These are phyloP conservation scores for Pterostichus madidus DNA, from an alignment of 2,888 invertebrate genomes.

Conservation along the genomic window DNA sequence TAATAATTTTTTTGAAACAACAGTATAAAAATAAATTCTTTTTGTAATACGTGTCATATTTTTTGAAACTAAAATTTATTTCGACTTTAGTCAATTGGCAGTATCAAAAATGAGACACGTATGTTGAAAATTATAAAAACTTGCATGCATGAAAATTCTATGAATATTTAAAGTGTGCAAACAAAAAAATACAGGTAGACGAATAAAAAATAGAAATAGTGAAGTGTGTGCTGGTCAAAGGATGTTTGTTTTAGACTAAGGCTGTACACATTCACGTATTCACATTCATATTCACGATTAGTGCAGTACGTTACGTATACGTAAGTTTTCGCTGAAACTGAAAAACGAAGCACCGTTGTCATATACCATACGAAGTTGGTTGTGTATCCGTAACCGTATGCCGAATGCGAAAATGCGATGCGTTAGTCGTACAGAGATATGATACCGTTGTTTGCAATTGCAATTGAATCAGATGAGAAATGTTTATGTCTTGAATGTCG, in stretches of 20 bases:
- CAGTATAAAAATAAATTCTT: conserved; percentile 6
- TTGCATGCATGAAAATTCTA: too few relatives aligned
- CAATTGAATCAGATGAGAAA: conserved; percentile 49
- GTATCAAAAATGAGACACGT: conserved; percentile 54
- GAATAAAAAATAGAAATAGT: conserved; percentile 15
- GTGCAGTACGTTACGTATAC: conserved; percentile 11
- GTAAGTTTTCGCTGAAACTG: conserved; percentile 19
- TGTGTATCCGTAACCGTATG: conserved; percentile 44
- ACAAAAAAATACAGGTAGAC: background rate
- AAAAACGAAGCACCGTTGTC: background rate
- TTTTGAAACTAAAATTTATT: conserved; percentile 54
- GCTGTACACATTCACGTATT: conserved; percentile 30
- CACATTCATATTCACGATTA: conserved; percentile 22
- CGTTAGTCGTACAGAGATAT: conserved; percentile 66
- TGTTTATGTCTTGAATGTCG: conserved; percentile 66
- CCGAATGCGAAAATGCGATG: conserved; percentile 57
- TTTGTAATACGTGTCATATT: conserved; percentile 31
- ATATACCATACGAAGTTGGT: conserved; percentile 20
- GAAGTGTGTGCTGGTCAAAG: conserved; percentile 21
- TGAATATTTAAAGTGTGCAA: too few relatives aligned
- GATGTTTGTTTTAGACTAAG: conserved; percentile 54
- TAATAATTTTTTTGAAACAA: background rate
- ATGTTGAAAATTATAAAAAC: conserved; percentile 19
- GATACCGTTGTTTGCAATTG: conserved; percentile 57
- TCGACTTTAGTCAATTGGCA: conserved; percentile 53